A percentile compares a stretch with the other conserved stretches of the same genome.
Evolutionary conservation across 2,888 invertebrate species (phyloP).

Genomic region (Podotricha telesiphe): DNA sequence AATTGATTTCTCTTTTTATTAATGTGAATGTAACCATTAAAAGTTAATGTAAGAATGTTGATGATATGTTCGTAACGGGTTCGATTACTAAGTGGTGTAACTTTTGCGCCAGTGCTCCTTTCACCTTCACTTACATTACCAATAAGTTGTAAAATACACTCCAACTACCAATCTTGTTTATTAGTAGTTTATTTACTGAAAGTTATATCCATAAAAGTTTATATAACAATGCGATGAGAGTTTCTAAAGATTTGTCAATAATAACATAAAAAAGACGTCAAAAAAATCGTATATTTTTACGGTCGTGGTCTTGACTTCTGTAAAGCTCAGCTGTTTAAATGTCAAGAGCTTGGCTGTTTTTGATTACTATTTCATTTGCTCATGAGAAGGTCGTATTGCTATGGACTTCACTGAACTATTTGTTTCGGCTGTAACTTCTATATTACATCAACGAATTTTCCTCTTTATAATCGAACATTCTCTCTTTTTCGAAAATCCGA

Average conservation of each 20-base stretch:
- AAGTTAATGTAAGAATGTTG: slow-evolving; percentile 1
- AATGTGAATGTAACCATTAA: slow-evolving; percentile 3
- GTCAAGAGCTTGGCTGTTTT: neutral
- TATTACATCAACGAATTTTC: too few species aligned
- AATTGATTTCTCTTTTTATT: slow-evolving; percentile 2
- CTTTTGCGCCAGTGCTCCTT: neutral
- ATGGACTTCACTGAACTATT: neutral
- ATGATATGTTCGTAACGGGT: slow-evolving; percentile 7
- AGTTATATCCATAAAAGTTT: neutral
- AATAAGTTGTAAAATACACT: neutral
- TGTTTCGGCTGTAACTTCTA: too few species aligned
- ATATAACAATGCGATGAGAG: neutral
- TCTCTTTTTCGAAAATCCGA: too few species aligned
- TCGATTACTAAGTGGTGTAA: slow-evolving; percentile 12
- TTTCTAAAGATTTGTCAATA: neutral
- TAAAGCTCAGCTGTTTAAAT: neutral
- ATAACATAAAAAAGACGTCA: neutral
- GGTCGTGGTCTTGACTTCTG: neutral
- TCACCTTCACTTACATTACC: slow-evolving; percentile 1
- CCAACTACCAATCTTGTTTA: neutral
- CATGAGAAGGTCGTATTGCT: neutral
- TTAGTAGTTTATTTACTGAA: neutral
- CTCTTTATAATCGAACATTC: too few species aligned
- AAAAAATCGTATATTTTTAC: neutral
- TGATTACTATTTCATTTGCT: neutral